Conservation (phyloP, 2,113 vertebrate species). For the Forbesichthys agassizii region DNA sequence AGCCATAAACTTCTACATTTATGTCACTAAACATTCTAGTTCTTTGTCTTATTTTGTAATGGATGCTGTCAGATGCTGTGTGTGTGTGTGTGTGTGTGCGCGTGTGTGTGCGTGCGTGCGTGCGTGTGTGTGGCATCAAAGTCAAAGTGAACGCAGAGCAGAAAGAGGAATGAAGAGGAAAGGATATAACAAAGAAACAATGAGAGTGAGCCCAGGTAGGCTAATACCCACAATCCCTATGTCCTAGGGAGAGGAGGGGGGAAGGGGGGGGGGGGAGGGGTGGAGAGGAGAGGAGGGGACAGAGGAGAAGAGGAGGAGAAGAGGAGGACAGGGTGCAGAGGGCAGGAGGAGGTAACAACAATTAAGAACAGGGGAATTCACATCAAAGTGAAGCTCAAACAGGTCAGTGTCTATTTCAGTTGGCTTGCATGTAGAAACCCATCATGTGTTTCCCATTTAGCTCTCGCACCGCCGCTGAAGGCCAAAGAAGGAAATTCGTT, state of each 20-base stretch:
- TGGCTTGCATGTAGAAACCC: slow-evolving; percentile 48
- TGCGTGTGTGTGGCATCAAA: background rate
- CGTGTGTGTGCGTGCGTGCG: too few species aligned
- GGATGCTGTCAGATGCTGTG: too few species aligned
- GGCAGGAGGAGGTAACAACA: slow-evolving; percentile 16
- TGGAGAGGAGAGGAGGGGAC: slow-evolving; percentile 20
- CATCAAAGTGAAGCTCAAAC: slow-evolving; percentile 57
- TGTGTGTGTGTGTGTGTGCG: too few species aligned
- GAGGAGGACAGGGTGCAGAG: slow-evolving; percentile 36
- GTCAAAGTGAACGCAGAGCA: background rate
- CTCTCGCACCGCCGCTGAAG: slow-evolving; percentile 33
- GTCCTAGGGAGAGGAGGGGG: slow-evolving; percentile 12
- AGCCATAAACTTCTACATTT: slow-evolving; percentile 9
- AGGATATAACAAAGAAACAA: slow-evolving; percentile 56
- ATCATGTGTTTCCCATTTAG: slow-evolving; percentile 63
- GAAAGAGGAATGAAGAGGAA: background rate
- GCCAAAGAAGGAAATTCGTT: slow-evolving; percentile 28
- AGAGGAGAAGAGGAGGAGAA: slow-evolving; percentile 33
- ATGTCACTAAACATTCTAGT: background rate
- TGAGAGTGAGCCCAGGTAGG: slow-evolving; percentile 55
- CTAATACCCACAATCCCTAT: too few species aligned
- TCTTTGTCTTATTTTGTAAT: too few species aligned
- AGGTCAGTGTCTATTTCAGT: slow-evolving; percentile 49
- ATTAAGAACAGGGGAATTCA: slow-evolving; percentile 47
- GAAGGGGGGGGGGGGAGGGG: slow-evolving; percentile 15